Evolutionary conservation across 2,797 vertebrate species (phyloP).

Genomic region (Austrolebias charrua): DNA sequence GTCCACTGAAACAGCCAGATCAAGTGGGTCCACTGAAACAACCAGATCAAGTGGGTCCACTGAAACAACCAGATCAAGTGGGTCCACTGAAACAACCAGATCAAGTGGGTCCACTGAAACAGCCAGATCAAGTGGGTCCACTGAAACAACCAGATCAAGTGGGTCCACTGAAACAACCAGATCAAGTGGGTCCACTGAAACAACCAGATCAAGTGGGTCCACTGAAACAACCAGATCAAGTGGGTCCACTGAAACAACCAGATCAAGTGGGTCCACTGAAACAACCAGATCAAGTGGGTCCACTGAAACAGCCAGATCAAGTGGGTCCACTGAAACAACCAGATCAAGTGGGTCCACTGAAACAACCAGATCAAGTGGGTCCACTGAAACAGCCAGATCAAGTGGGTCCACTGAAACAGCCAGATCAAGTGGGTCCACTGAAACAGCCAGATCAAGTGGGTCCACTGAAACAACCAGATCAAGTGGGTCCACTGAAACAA

Average conservation of each 20-base stretch:
- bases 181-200: conserved; percentile 92
- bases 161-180: conserved; percentile 91
- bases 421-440: conserved; percentile 93
- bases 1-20: conserved; percentile 92
- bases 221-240: conserved; percentile 93
- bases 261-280: conserved; percentile 93
- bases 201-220: conserved; percentile 92
- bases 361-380: conserved; percentile 94
- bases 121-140: conserved; percentile 91
- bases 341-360: conserved; percentile 92
- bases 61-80: conserved; percentile 93
- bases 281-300: conserved; percentile 93
- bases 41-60: conserved; percentile 92
- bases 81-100: conserved; percentile 92
- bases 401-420: conserved; percentile 89
- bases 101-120: conserved; percentile 90
- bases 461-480: conserved; percentile 92
- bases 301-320: conserved; percentile 92
- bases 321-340: conserved; percentile 90
- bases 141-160: conserved; percentile 94
- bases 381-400: conserved; percentile 92
- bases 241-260: conserved; percentile 90
- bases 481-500: conserved; percentile 89
- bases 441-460: conserved; percentile 94
- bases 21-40: conserved; percentile 90